A percentile compares a stretch with the other conserved stretches of the same genome.
phyloP scores from a whole-genome alignment of 1,140 invertebrate genomes.

The Lepidurus apus region DNA sequence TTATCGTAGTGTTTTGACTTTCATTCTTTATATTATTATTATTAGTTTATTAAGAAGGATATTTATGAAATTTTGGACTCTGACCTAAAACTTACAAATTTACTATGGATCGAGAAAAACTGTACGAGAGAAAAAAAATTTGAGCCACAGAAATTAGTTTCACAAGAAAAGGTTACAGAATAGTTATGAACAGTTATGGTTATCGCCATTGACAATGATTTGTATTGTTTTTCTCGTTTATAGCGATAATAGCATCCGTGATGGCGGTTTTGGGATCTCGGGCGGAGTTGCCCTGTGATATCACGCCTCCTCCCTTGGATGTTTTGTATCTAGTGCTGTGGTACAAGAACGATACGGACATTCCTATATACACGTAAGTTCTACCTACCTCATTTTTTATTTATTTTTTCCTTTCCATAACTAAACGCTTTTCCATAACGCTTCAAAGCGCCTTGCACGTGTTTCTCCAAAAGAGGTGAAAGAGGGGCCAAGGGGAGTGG shows the following conservation, averaged over 20 bases:
- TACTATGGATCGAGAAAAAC: no score
- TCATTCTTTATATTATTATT: no score
- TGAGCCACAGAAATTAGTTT: neutral
- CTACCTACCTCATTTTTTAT: neutral
- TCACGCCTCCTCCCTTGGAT: conserved; percentile 54
- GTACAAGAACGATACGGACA: conserved; percentile 58
- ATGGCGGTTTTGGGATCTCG: conserved; percentile 11
- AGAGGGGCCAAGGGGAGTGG: neutral
- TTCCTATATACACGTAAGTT: conserved; percentile 58
- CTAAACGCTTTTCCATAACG: neutral
- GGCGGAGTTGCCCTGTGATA: conserved; percentile 59
- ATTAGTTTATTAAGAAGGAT: no score
- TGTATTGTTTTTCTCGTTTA: neutral
- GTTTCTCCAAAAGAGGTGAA: neutral
- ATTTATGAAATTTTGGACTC: no score
- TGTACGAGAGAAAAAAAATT: neutral
- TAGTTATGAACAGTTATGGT: no score
- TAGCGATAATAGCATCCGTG: neutral
- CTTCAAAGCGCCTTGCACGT: neutral
- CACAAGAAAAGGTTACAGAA: neutral
- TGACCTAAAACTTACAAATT: no score
- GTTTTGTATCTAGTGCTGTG: conserved; percentile 60
- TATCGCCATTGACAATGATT: neutral
- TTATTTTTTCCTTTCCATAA: neutral
- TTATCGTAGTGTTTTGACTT: no score